Conservation (phyloP, 2,888 invertebrate genomes). For the Leptarthrus brevirostris region DNA sequence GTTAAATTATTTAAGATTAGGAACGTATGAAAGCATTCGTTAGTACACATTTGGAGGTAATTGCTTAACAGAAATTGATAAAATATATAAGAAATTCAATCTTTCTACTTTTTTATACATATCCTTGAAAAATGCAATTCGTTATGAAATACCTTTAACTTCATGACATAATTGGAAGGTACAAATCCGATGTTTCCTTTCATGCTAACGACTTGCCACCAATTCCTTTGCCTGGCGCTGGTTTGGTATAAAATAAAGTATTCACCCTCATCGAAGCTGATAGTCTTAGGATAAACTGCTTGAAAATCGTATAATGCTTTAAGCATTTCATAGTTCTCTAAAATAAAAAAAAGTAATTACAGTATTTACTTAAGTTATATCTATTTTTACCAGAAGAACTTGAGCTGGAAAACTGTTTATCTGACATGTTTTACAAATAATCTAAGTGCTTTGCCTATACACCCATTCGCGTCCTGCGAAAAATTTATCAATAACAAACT, state of each 20-base stretch:
- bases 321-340: constrained; percentile 83
- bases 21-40: no score
- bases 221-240: constrained; percentile 82
- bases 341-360: constrained; percentile 1
- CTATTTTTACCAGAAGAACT: constrained; percentile 19
- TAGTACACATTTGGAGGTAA: no score
- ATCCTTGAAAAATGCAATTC: constrained; percentile 22
- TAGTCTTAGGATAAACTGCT: constrained; percentile 84
- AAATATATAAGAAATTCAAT: no score
- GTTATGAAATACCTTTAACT: constrained; percentile 73
- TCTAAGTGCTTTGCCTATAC: background rate
- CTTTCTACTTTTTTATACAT: no score
- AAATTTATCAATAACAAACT: constrained; percentile 31
- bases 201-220: constrained; percentile 90
- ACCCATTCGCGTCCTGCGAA: background rate
- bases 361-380: background rate
- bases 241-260: constrained; percentile 83
- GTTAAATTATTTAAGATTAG: no score
- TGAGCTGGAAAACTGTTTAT: constrained; percentile 44
- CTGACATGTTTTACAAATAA: constrained; percentile 47
- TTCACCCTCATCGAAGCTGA: constrained; percentile 84
- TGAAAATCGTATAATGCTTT: constrained; percentile 86
- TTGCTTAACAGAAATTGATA: no score
- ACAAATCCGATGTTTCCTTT: constrained; percentile 86
- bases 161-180: constrained; percentile 86